Evolutionary conservation across 2,113 vertebrate species (phyloP).

Genomic region (Phycodurus eques): DNA sequence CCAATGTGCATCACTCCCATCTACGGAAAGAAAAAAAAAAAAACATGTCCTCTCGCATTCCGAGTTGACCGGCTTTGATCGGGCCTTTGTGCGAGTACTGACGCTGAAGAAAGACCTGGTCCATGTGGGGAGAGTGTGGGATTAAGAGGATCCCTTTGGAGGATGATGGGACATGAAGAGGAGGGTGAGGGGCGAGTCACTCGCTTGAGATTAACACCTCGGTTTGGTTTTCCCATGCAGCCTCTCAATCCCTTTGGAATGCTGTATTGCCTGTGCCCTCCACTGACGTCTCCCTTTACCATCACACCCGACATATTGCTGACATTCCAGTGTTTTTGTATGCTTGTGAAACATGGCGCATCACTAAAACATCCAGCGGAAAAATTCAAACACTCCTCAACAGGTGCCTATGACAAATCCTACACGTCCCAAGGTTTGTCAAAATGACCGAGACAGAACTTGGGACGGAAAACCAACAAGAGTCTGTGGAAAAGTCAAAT

Average conservation of each 20-base stretch:
- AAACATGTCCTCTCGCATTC: conserved; percentile 21
- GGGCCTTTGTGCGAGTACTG: conserved; percentile 35
- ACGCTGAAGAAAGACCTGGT: conserved; percentile 12
- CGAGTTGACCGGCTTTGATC: conserved; percentile 37
- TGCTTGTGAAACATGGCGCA: neutral
- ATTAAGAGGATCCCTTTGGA: conserved; percentile 48
- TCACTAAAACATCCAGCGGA: neutral
- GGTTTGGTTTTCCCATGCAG: conserved; percentile 62
- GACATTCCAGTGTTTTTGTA: neutral
- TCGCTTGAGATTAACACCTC: conserved; percentile 55
- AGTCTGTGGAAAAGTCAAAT: neutral
- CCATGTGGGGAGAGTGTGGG: conserved; percentile 32
- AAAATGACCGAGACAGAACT: neutral
- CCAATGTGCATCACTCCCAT: conserved; percentile 8
- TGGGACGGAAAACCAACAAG: neutral
- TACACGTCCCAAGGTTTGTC: neutral
- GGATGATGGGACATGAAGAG: conserved; percentile 40
- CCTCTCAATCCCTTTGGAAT: conserved; percentile 56
- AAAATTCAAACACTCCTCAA: neutral
- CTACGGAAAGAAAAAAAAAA: neutral
- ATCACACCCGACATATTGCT: conserved; percentile 2
- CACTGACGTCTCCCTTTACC: conserved; percentile 40
- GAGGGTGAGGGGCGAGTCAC: conserved; percentile 12
- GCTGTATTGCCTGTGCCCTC: conserved; percentile 37
- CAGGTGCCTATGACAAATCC: neutral